Conservation (phyloP, 2,888 invertebrate genomes). For the Doris montereyensis region DNA sequence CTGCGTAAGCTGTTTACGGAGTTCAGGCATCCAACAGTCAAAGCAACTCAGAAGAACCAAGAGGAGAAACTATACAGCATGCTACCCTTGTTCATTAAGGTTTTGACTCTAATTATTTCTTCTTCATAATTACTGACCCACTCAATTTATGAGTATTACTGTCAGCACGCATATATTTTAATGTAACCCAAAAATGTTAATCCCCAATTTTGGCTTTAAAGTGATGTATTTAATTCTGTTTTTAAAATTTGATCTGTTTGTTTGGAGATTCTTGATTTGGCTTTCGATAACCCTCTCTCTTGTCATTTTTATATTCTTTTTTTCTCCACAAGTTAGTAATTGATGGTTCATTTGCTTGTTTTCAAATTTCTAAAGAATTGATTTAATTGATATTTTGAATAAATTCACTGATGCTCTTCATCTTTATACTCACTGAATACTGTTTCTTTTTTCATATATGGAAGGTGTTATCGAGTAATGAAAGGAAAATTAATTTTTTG, state of each 20-base stretch:
- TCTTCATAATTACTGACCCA: background rate
- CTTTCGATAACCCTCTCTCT: no score
- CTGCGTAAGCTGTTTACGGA: constrained; percentile 96
- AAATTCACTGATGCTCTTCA: no score
- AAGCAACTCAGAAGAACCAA: constrained; percentile 67
- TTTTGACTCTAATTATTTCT: constrained; percentile 70
- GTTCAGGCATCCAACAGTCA: constrained; percentile 87
- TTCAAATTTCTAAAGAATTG: no score
- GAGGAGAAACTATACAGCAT: constrained; percentile 97
- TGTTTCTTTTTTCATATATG: no score
- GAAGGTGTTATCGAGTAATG: no score
- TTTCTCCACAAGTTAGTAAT: no score
- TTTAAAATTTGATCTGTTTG: background rate
- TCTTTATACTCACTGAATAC: no score
- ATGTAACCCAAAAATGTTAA: background rate
- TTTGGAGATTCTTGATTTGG: background rate
- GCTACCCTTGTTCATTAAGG: constrained; percentile 98
- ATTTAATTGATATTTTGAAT: no score
- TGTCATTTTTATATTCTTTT: no score
- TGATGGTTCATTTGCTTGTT: no score
- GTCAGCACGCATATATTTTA: background rate
- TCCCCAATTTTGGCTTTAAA: background rate
- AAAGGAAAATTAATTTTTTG: background rate
- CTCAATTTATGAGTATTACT: no score
- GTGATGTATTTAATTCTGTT: no score